Evolutionary conservation across 1,140 invertebrate species (phyloP), one percentile per base, ranked within the genome.

Genomic region (Bradysia coprophila): DNA sequence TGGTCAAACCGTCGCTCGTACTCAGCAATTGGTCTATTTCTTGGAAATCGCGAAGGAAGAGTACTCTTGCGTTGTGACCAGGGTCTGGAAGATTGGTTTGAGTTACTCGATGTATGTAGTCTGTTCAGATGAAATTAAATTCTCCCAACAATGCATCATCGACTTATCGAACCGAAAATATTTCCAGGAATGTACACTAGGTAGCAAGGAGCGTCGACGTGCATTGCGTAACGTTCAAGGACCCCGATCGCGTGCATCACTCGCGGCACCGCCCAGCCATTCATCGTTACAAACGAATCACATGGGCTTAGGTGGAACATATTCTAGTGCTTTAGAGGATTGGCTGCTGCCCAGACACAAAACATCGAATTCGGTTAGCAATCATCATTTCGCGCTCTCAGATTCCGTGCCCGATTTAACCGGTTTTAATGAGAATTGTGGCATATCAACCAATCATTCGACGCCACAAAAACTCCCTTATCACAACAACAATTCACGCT

Each of bases 1-100:
- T 76, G 74, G 74, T 63, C 70, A 22, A 72, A 71, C 53, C 66
- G 68, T 43, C 71, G 65, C 50, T 72, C 61, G 40, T 74, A 68
- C 56, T 74, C 64, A 56, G 66, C 61, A 45, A 71, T 73, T 42
- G 69, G 62, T 20, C 51, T 71, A 42, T 54, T 64, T 8, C 47
- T 73, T 42, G 63, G 61, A 10, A n/a, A n/a, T n/a, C 55, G 66
- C 44, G 72, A 73, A 51, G 69, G 69, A 43, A 63, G 70, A 38
- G 65, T 76, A 41, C 62, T 74, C 22, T 55, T 76, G 20, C 62
- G 72, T 47, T 58, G 55, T 36, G 58, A 60, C 33, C 63, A 67
- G 43, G 69, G 68, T 38, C 56, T 72, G 19, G 70, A 72, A 57
- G 69, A 72, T 49, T 76, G 69, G 72, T 73, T 69, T 51, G 72